These are phyloP conservation scores for Musca domestica DNA, from an alignment of 1,140 invertebrate genomes.

Conservation along the genomic window DNA sequence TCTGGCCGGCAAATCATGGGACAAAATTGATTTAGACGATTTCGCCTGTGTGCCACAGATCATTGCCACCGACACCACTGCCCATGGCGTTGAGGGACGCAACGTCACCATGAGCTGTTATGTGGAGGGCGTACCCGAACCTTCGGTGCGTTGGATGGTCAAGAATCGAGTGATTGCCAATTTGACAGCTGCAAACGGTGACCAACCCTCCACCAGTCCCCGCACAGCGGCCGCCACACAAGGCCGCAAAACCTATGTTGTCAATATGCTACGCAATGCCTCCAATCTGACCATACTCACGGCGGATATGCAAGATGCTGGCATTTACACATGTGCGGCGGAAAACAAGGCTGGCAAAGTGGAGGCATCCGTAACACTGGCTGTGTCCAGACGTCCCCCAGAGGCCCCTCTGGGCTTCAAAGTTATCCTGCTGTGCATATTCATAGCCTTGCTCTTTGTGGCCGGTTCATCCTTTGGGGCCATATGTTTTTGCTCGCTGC, in stretches of 20 bases:
- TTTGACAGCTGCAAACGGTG: constrained; percentile 38
- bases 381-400: constrained; percentile 59
- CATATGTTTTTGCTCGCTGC: constrained; percentile 61
- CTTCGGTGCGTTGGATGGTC: constrained; percentile 60
- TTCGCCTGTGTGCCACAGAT: constrained; percentile 76
- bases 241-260: constrained; percentile 57
- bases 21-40: constrained; percentile 72
- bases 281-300: constrained; percentile 71
- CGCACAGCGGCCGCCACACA: constrained; percentile 47
- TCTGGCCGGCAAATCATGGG: constrained; percentile 67
- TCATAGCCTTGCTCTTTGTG: constrained; percentile 61
- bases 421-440: constrained; percentile 58
- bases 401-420: constrained; percentile 57
- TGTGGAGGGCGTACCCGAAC: constrained; percentile 68
- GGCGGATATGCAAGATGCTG: constrained; percentile 68
- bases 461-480: constrained; percentile 62
- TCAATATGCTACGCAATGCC: constrained; percentile 56
- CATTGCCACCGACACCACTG: constrained; percentile 57
- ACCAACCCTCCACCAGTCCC: constrained; percentile 31
- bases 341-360: constrained; percentile 75
- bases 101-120: constrained; percentile 73
- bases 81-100: constrained; percentile 64
- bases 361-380: constrained; percentile 68
- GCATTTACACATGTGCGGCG: constrained; percentile 70
- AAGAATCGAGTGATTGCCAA: constrained; percentile 51